Percentiles rank a stretch among this genome's conserved stretches.
Conservation (phyloP, 2,888 invertebrate species). For the Dioctria rufipes region DNA sequence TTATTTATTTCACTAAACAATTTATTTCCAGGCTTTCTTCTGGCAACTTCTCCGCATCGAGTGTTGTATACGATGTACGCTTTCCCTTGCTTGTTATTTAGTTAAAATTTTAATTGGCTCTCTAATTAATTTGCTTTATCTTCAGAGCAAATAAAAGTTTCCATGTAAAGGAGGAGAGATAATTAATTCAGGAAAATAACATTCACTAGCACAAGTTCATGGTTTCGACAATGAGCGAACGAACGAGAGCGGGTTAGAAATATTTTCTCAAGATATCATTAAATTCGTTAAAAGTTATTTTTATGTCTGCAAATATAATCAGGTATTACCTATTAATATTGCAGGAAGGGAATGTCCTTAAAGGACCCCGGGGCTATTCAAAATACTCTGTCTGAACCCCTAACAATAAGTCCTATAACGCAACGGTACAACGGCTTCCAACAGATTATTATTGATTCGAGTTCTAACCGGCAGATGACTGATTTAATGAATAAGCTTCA, state of each 20-base stretch:
- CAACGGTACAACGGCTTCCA: background rate
- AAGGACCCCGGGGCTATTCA: constrained; percentile 12
- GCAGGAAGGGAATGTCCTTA: background rate
- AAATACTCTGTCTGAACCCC: background rate
- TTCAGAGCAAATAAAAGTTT: constrained; percentile 64
- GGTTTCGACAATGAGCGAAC: background rate
- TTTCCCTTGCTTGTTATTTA: constrained; percentile 62
- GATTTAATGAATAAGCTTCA: background rate
- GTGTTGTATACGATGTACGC: constrained; percentile 9
- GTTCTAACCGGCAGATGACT: background rate
- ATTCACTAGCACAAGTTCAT: constrained; percentile 30
- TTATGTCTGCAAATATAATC: constrained; percentile 28
- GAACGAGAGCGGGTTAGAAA: constrained; percentile 8
- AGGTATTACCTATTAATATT: constrained; percentile 25
- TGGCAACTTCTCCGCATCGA: background rate
- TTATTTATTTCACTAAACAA: constrained; percentile 57
- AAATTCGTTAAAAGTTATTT: constrained; percentile 45
- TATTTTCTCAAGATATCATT: constrained; percentile 40
- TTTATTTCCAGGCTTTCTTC: constrained; percentile 50
- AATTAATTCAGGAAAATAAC: constrained; percentile 62
- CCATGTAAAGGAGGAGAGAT: constrained; percentile 63
- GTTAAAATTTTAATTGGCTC: constrained; percentile 65
- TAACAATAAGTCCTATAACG: background rate
- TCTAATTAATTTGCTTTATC: constrained; percentile 65
- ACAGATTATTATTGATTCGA: constrained; percentile 16